Evolutionary conservation across 2,113 vertebrate genomes (phyloP), one percentile per base, ranked within the genome.

Genomic region (Tretioscincus oriximinensis): DNA sequence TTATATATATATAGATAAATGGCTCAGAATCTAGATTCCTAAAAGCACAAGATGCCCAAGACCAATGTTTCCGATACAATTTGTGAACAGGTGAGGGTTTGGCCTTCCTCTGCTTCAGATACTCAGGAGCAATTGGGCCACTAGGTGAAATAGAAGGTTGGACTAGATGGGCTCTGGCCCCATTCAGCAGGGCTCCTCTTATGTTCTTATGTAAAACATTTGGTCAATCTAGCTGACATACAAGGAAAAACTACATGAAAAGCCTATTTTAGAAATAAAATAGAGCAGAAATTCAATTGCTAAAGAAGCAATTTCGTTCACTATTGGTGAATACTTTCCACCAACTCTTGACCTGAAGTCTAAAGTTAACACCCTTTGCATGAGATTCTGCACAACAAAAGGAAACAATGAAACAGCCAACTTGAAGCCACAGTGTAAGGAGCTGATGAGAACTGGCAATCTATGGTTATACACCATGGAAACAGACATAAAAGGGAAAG

Each of bases 401-500:
- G 47, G 24, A 16, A 51, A 73, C 71, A 47, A 28, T 54, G 47
- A 54, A 28, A 54, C 8, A 28, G 26, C 10, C 24, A 22, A 69
- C 18, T 41, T 41, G 31, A 20, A 12, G 66, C 28, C 8, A 70
- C 31, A 45, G 4, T 10, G n/a, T 3, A 21, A 73, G 49, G 72
- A 20, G n/a, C 47, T 28, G 8, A 28, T 6, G 7, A 54, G 71
- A 73, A 54, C 11, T 51, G 45, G 24, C 45, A 51, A n/a, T 26
- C 70, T 47, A 22, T 51, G 70, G 45, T 26, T 47, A 47, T 45
- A 70, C 22, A 7, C 69, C 24, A 70, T 41, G 11, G 26, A 73
- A 8, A 88, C 77, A 82, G 73, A 82, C 35, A 80, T 74, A 88
- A 91, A 84, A 91, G 88, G 80, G 60, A 88, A 87, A 87, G 73